Evolutionary conservation across 2,113 vertebrate species (phyloP).

Genomic region (Centropus bengalensis): DNA sequence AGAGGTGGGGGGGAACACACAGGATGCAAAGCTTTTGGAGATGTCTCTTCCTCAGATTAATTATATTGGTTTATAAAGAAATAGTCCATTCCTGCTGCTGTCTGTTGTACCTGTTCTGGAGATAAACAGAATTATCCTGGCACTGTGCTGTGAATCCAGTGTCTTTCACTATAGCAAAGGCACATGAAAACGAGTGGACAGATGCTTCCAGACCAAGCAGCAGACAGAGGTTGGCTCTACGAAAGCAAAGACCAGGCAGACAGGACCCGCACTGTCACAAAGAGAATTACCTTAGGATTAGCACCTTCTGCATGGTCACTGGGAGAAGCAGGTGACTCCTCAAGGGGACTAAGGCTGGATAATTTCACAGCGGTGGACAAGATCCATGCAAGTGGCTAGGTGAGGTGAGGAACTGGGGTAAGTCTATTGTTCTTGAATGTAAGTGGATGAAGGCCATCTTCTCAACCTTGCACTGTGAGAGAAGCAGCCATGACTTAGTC

Average conservation of each 20-base stretch:
- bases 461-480: fast-evolving
- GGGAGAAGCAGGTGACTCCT: not conserved
- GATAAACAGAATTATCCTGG: not conserved
- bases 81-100: not conserved
- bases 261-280: not conserved
- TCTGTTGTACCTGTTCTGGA: not conserved
- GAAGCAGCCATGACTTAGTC: not conserved
- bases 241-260: fast-evolving
- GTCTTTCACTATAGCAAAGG: not conserved
- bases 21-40: not conserved
- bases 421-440: not conserved
- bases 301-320: not conserved
- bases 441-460: not conserved
- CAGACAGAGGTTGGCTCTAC: not conserved
- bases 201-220: not conserved
- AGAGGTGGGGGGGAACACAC: not conserved
- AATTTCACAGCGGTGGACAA: not conserved
- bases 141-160: not conserved
- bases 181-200: fast-evolving
- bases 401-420: not conserved
- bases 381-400: not conserved
- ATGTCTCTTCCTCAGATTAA: not conserved
- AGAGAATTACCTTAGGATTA: not conserved
- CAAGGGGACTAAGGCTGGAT: not conserved
- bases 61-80: not conserved